Base-by-base conservation (phyloP, 2,797 vertebrate species). In the Micromesistius poutassou region DNA sequence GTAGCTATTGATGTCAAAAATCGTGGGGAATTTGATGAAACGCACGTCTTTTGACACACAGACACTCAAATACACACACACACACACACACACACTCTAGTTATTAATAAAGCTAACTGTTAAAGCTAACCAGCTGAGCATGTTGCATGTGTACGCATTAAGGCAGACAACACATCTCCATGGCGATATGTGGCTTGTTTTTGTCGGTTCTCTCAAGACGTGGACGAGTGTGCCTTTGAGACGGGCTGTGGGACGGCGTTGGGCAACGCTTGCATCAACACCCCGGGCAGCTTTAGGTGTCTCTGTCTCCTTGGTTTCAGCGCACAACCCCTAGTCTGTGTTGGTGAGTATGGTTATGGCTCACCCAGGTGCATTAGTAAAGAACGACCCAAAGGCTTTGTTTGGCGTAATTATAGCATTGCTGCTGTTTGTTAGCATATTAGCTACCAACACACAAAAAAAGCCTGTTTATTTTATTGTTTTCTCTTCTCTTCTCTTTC, bases 181-280 rank as follows among this genome's bases (percentile, higher is more conserved):
- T 66, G 8, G 10, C 25, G 3, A 25, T 68, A 13, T 68, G 66
- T 9, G n/a, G 66, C 16, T 55, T 73, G 25, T 72, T 50, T 68
- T 77, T 30, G 19, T 19, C 35, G 78, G 66, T 50, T 76, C 40
- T 76, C 30, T 79, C 62, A 68, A 96, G 95, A 95, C 81, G 87
- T 95, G 40, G 95, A 95, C 40, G 95, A 96, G 87, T 95, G 95
- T 83, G 89, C 90, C 76, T 94, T 93, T 30, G 94, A 95, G 87
- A 92, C 94, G 78, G 86, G 81, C 79, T 96, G 95, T 85, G 90
- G 80, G 2, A 86, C 90, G 1, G 94, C 95, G 79, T 85, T 94
- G 75, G 95, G 94, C 55, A 95, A 95, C 16, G 66, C 91, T 71
- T 96, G 95, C 72, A 83, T 94, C 75, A 95, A 95, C 88, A 95